Conservation (phyloP, 2,113 vertebrate species). For the Alaudala cheleensis region DNA sequence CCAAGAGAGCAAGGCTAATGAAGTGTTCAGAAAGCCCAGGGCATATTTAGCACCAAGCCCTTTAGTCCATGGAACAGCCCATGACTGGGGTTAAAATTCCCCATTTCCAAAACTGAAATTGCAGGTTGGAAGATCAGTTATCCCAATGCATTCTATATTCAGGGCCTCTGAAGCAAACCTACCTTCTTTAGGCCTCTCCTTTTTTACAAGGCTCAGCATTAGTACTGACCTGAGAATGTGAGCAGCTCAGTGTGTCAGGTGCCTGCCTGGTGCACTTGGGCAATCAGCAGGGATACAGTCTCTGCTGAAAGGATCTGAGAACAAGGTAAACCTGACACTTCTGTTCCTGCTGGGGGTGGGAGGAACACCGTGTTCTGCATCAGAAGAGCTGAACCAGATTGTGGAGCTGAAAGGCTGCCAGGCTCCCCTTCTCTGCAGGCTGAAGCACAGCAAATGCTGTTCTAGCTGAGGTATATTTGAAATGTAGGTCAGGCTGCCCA, state of each 20-base stretch:
- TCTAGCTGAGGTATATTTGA: not conserved
- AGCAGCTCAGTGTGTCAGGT: not conserved
- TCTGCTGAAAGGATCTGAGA: not conserved
- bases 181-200: not conserved
- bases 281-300: not conserved
- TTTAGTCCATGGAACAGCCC: not conserved
- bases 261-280: not conserved
- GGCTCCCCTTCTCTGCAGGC: not conserved
- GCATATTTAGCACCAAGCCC: not conserved
- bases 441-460: slow-evolving; percentile 10
- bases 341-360: fast-evolving
- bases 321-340: not conserved
- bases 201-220: not conserved
- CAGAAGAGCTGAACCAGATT: not conserved
- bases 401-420: slow-evolving; percentile 13
- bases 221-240: not conserved
- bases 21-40: not conserved
- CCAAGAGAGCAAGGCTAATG: not conserved
- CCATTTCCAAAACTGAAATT: not conserved
- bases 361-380: not conserved
- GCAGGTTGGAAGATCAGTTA: not conserved
- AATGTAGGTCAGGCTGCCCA: slow-evolving; percentile 51
- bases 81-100: not conserved
- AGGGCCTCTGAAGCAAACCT: not conserved
- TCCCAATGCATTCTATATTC: not conserved